phyloP scores from a whole-genome alignment of 2,113 vertebrate genomes.

The Phoenicopterus ruber region DNA sequence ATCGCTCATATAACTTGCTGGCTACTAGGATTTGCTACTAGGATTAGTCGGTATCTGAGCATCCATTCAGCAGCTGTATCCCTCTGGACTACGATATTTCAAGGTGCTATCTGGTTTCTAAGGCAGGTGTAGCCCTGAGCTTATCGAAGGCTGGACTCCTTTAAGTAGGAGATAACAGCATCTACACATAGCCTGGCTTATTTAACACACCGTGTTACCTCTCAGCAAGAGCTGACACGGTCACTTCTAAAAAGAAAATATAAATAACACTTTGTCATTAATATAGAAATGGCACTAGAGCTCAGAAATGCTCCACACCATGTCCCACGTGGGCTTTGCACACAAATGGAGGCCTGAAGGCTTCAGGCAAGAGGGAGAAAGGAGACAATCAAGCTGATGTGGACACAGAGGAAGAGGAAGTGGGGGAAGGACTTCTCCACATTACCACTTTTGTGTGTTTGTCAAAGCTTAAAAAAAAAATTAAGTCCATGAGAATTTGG shows the following conservation, averaged over 20 bases:
- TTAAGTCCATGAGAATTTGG: conserved; percentile 62
- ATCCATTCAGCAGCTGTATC: conserved; percentile 45
- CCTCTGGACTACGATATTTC: conserved; percentile 64
- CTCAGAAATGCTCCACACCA: conserved; percentile 68
- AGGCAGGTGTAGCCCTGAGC: conserved; percentile 81
- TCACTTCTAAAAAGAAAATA: conserved; percentile 76
- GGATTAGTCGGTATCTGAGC: conserved; percentile 30
- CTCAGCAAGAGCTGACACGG: conserved; percentile 59
- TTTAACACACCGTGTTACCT: conserved; percentile 58
- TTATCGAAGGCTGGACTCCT: conserved; percentile 73
- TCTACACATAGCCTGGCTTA: conserved; percentile 68
- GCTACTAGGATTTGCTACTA: conserved; percentile 21
- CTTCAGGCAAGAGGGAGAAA: conserved; percentile 61
- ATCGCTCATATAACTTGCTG: background rate
- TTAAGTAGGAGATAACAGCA: conserved; percentile 62
- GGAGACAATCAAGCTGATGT: conserved; percentile 30
- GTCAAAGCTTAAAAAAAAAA: conserved; percentile 74
- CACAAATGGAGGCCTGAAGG: conserved; percentile 59
- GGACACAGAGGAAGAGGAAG: conserved; percentile 27
- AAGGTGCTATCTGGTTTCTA: conserved; percentile 80
- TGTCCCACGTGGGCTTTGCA: conserved; percentile 61
- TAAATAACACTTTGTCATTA: conserved; percentile 76
- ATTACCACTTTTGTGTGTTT: conserved; percentile 77
- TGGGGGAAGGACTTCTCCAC: conserved; percentile 71
- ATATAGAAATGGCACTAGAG: conserved; percentile 67